phyloP scores from a whole-genome alignment of 2,797 vertebrate species.

The Acipenser transmontanus region DNA sequence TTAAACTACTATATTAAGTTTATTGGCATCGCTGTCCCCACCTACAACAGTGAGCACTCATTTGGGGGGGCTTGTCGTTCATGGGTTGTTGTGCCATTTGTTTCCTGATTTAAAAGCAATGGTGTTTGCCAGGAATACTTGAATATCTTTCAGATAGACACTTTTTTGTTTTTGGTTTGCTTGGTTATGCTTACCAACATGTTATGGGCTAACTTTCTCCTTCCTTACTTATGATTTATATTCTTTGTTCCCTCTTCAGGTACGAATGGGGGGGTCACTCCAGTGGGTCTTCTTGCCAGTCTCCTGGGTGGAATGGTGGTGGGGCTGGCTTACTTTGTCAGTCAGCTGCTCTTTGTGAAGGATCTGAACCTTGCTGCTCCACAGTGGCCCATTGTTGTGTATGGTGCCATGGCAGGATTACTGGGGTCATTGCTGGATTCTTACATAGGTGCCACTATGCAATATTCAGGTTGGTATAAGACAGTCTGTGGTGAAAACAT shows the following conservation, averaged over 20 bases:
- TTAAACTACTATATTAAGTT: no score
- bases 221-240: neutral
- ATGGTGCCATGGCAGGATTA: constrained; percentile 79
- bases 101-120: no score
- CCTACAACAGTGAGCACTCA: neutral
- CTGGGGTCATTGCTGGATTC: constrained; percentile 89
- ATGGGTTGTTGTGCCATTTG: no score
- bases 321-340: constrained; percentile 73
- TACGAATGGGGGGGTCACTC: constrained; percentile 87
- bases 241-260: constrained; percentile 50
- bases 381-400: constrained; percentile 85
- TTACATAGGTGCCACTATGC: constrained; percentile 86
- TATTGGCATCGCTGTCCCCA: neutral
- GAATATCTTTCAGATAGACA: no score
- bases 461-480: constrained; percentile 73
- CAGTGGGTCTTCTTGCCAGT: constrained; percentile 76
- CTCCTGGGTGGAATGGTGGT: constrained; percentile 76
- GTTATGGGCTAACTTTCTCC: no score
- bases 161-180: no score
- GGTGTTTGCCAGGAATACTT: no score
- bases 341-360: constrained; percentile 69
- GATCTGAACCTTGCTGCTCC: constrained; percentile 78
- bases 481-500: no score
- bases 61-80: no score
- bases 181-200: no score